A percentile compares a stretch with the other conserved stretches of the same genome.
These are phyloP conservation scores for Caenorhabditis wallacei DNA, from an alignment of 2,888 invertebrate genomes.

Conservation along the genomic window DNA sequence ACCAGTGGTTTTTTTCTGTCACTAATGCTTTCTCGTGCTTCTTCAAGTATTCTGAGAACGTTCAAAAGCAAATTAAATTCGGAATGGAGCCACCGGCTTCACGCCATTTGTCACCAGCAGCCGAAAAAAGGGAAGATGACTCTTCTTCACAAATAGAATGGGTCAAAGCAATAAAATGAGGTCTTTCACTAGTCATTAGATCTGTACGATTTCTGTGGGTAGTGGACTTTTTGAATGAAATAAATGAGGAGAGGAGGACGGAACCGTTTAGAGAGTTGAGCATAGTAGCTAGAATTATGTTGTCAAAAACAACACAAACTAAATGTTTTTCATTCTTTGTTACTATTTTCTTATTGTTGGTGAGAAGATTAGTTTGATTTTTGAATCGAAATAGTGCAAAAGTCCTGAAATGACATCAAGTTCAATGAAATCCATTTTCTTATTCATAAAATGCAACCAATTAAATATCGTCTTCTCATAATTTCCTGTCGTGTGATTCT, in stretches of 20 bases:
- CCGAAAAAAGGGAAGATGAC: slow-evolving; percentile 1
- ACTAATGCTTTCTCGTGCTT: slow-evolving; percentile 19
- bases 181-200: not conserved
- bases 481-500: not conserved
- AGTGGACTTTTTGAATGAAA: not conserved
- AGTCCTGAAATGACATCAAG: not conserved
- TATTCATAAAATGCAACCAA: not conserved
- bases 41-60: slow-evolving; percentile 41
- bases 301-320: not conserved
- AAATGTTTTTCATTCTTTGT: not conserved
- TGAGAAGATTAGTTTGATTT: too few relatives aligned
- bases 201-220: not conserved
- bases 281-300: not conserved
- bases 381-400: not conserved
- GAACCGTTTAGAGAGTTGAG: not conserved
- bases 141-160: slow-evolving; percentile 10
- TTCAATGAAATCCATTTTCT: not conserved
- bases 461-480: not conserved
- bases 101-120: slow-evolving; percentile 11
- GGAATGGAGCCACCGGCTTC: slow-evolving; percentile 16
- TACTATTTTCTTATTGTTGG: not conserved
- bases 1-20: too few relatives aligned
- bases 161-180: slow-evolving; percentile 20
- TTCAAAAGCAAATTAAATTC: slow-evolving; percentile 52
- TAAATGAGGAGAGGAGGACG: slow-evolving; percentile 1